phyloP scores from a whole-genome alignment of 2,113 vertebrate species.

The Orthonyx spaldingii region DNA sequence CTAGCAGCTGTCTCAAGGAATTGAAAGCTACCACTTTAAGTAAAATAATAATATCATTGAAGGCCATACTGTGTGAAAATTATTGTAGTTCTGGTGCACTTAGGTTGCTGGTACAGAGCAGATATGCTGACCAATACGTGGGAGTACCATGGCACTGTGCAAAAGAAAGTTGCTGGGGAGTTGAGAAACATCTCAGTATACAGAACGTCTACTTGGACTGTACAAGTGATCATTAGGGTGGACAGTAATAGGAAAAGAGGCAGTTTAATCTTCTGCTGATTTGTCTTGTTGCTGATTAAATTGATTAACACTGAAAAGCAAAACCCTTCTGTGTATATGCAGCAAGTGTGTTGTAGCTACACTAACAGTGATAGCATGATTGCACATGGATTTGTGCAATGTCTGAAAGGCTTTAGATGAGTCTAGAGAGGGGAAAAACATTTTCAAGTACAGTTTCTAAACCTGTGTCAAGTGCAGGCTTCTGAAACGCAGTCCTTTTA shows the following conservation, averaged over 20 bases:
- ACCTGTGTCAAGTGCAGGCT: background rate
- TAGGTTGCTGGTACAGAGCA: background rate
- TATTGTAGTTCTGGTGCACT: background rate
- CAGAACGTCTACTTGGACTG: background rate
- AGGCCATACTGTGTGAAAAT: background rate
- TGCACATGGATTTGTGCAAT: background rate
- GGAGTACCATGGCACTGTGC: accelerated
- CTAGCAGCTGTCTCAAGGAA: background rate
- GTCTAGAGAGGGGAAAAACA: background rate
- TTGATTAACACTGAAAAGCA: background rate
- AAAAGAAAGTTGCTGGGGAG: background rate
- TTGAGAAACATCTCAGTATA: background rate
- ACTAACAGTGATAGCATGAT: background rate
- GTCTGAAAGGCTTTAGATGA: background rate
- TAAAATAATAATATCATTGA: background rate
- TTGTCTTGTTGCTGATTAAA: background rate
- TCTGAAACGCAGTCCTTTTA: background rate
- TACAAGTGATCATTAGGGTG: background rate
- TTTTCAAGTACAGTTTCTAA: background rate
- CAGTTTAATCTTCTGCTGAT: background rate
- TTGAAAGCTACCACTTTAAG: background rate
- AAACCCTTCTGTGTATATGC: background rate
- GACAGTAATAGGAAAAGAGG: background rate
- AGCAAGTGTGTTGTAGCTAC: background rate
- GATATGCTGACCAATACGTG: accelerated